phyloP scores from a whole-genome alignment of 2,113 vertebrate genomes.

The Reinhardtius hippoglossoides region DNA sequence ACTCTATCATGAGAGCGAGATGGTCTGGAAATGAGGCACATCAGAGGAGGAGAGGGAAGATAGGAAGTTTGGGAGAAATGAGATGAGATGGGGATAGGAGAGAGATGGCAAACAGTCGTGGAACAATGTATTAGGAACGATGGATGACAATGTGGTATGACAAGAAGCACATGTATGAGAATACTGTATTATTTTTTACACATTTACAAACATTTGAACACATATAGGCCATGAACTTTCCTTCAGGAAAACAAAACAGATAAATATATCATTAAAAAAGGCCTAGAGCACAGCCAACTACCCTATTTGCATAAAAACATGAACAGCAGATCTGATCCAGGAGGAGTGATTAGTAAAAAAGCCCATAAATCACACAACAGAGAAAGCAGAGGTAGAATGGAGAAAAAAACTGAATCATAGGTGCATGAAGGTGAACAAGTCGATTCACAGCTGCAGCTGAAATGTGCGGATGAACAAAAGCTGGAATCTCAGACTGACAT shows the following conservation, averaged over 20 bases:
- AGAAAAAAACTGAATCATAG: neutral
- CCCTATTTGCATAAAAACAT: neutral
- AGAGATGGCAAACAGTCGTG: conserved; percentile 44
- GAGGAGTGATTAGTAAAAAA: conserved; percentile 1
- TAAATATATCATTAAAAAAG: neutral
- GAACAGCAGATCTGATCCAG: conserved; percentile 1
- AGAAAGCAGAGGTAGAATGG: conserved; percentile 6
- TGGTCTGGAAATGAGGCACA: conserved; percentile 83
- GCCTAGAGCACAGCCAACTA: conserved; percentile 4
- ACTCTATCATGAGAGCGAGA: conserved; percentile 87
- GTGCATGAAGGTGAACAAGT: conserved; percentile 9
- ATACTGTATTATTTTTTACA: neutral
- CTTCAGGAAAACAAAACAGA: conserved; percentile 14
- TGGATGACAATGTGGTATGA: conserved; percentile 50
- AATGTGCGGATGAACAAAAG: conserved; percentile 2
- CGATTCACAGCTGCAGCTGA: neutral
- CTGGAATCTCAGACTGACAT: conserved; percentile 11
- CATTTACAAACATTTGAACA: conserved; percentile 23
- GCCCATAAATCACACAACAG: neutral
- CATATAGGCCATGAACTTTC: conserved; percentile 13
- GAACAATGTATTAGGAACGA: conserved; percentile 62
- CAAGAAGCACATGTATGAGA: conserved; percentile 26
- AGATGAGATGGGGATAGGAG: conserved; percentile 13
- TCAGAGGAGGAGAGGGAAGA: conserved; percentile 33
- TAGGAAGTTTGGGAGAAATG: conserved; percentile 17